Base-by-base conservation (phyloP, 2,888 invertebrate genomes). In the Eupithecia exiguata region DNA sequence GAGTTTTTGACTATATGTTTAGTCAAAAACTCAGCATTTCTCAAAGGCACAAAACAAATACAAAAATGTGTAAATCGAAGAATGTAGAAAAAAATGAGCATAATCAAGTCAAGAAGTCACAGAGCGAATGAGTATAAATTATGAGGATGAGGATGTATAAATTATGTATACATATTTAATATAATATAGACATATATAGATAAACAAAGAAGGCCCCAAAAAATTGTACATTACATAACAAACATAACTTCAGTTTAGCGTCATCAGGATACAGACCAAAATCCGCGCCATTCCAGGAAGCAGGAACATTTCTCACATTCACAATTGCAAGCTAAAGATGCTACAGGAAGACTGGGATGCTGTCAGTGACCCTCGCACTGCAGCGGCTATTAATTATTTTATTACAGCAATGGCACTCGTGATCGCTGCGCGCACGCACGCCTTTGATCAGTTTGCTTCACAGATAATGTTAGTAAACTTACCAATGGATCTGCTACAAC, bases 361-460 rank as follows among this genome's bases (percentile, higher is more conserved):
- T 91, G 91, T 89, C 91, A 91, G 86, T 91, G 91, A 91, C 91
- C 90, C 87, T 88, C 84, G 70, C 78, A 82, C 85, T 83, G 84
- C 86, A 81, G 85, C 82, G 88, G 84, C 92, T 90, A 92, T 92
- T 92, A 91, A 93, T 92, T 92, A 92, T 92, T 92, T 91, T 90
- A 92, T 92, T 91, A 91, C 88, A 84, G 86, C 89, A 89, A 90
- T 91, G 88, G 88, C 86, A 88, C 86, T 89, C 86, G 86, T 87
- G 87, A 89, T 88, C 85, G 82, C 74, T 86, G 86, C 86, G 88
- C 89, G 88, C 86, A 87, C 88, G 87, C 86, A 81, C 82, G 81
- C 84, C 88, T 91, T 91, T 91, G 90, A 92, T 91, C 89, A 61
- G 14, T 46, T 65, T 25, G 62, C 43, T n/a, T 21, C 38, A 36